A percentile compares a stretch with the other conserved stretches of the same genome.
These are phyloP conservation scores for silkworm (Bombyx mori) DNA, from an alignment of 1,140 invertebrate species.

Conservation along the genomic window ASM3026992v2 NC_085110.1:14151001-14151500, in stretches of 20 bases:
- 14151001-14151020: not conserved
- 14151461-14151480: too few relatives aligned
- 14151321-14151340: too few relatives aligned
- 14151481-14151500: too few relatives aligned
- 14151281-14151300: not conserved
- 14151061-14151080: constrained; percentile 91
- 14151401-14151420: constrained; percentile 43
- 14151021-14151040: not conserved
- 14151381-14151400: constrained; percentile 79
- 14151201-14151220: constrained; percentile 93
- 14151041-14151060: constrained; percentile 50
- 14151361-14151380: constrained; percentile 89
- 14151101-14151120: constrained; percentile 40
- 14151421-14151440: constrained; percentile 48
- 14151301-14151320: too few relatives aligned
- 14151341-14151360: too few relatives aligned
- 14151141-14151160: constrained; percentile 36
- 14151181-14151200: constrained; percentile 90
- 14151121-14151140: constrained; percentile 51
- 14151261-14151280: not conserved
- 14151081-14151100: constrained; percentile 85
- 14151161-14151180: constrained; percentile 85
- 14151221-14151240: constrained; percentile 82
- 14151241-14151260: not conserved
- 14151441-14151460: not conserved